Evolutionary conservation across 2,888 invertebrate genomes (phyloP).

Genomic region (Drosophila anceps): DNA sequence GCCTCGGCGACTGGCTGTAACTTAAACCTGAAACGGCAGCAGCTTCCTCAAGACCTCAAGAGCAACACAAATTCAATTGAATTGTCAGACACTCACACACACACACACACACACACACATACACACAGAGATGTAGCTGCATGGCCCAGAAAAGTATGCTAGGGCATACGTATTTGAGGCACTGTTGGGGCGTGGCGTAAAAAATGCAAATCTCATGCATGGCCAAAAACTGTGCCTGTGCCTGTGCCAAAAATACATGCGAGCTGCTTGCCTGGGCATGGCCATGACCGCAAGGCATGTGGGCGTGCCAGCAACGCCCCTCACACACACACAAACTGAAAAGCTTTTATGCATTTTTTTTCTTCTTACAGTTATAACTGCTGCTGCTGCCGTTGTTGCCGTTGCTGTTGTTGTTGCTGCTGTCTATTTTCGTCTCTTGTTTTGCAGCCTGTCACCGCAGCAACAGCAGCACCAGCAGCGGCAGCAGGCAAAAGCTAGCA

Average conservation of each 20-base stretch:
- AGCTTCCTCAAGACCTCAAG: conserved; percentile 54
- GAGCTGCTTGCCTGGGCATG: conserved; percentile 51
- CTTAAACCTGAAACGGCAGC: conserved; percentile 44
- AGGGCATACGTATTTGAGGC: conserved; percentile 55
- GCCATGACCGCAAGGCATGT: conserved; percentile 69
- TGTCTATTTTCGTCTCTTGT: conserved; percentile 72
- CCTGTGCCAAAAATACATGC: conserved; percentile 67
- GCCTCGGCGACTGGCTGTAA: conserved; percentile 28
- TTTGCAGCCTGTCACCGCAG: conserved; percentile 68
- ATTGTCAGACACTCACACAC: conserved; percentile 53
- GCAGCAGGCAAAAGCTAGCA: conserved; percentile 47
- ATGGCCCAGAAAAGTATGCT: conserved; percentile 76
- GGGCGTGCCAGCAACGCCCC: conserved; percentile 30
- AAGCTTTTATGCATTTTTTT: conserved; percentile 37
- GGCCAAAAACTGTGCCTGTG: conserved; percentile 57
- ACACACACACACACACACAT: conserved; percentile 12
- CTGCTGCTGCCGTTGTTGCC: background rate
- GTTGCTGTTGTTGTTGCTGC: conserved; percentile 21
- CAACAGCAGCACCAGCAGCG: conserved; percentile 33
- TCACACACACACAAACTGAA: conserved; percentile 15
- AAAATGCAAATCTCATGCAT: conserved; percentile 80
- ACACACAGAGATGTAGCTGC: conserved; percentile 16
- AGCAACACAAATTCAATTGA: conserved; percentile 71
- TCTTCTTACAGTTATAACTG: conserved; percentile 26
- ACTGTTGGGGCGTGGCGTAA: conserved; percentile 42